phyloP scores from a whole-genome alignment of 2,113 vertebrate genomes.

The Erpornis zantholeuca region DNA sequence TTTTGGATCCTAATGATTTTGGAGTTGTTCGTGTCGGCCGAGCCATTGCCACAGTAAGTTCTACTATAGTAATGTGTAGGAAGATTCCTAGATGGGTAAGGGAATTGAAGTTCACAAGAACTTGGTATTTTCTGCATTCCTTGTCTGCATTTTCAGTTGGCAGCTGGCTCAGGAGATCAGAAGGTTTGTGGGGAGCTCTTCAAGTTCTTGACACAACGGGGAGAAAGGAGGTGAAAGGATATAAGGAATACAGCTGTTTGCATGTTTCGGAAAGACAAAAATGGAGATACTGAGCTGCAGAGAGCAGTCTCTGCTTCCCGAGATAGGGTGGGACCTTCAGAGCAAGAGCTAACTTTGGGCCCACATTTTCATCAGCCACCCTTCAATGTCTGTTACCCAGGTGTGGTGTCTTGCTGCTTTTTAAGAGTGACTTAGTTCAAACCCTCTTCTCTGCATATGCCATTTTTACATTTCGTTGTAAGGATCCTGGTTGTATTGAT shows the following conservation, averaged over 20 bases:
- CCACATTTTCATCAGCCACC: not conserved
- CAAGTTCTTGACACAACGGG: not conserved
- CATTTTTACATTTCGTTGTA: not conserved
- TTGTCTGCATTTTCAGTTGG: not conserved
- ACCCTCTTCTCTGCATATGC: not conserved
- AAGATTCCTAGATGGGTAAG: not conserved
- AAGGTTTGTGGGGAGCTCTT: not conserved
- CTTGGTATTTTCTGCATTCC: not conserved
- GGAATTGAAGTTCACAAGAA: not conserved
- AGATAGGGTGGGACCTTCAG: not conserved
- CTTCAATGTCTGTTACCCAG: not conserved
- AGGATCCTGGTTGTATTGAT: not conserved
- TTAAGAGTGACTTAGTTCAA: not conserved
- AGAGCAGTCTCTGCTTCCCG: not conserved
- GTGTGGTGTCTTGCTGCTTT: not conserved
- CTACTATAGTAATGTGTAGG: not conserved
- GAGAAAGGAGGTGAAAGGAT: not conserved
- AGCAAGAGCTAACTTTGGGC: not conserved
- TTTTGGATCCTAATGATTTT: slow-evolving; percentile 86
- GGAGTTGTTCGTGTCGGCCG: slow-evolving; percentile 88
- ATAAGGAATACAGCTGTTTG: not conserved
- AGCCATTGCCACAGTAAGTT: slow-evolving; percentile 87
- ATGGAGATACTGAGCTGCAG: not conserved
- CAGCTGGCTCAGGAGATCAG: not conserved
- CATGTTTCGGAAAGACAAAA: not conserved